Evolutionary conservation across 2,797 vertebrate species (phyloP).

Genomic region (Megalops cyprinoides): DNA sequence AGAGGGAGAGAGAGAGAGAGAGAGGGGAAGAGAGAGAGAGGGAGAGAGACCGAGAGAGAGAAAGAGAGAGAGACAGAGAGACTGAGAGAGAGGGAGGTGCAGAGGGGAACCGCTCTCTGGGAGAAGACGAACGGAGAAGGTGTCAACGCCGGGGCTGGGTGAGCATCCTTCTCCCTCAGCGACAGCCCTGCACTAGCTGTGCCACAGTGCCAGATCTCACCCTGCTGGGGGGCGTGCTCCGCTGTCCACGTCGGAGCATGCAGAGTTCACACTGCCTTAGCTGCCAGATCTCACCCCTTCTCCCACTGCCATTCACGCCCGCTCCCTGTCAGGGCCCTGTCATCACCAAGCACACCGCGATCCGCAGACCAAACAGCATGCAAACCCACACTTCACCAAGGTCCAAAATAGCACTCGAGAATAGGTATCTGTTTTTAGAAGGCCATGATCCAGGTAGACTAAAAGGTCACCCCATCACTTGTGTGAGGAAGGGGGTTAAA

Average conservation of each 20-base stretch:
- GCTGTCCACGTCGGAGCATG: not conserved
- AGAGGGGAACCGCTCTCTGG: not conserved
- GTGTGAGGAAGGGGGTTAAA: not conserved
- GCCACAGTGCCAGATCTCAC: not conserved
- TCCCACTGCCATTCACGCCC: not conserved
- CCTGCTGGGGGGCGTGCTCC: too few relatives aligned
- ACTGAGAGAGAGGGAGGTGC: not conserved
- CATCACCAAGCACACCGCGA: not conserved
- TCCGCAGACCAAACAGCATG: not conserved
- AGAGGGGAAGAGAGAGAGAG: not conserved
- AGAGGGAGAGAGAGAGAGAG: too few relatives aligned
- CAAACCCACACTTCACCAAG: not conserved
- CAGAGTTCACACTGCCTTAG: not conserved
- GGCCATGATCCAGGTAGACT: slow-evolving; percentile 40
- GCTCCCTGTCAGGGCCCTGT: not conserved
- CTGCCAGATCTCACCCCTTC: slow-evolving; percentile 3
- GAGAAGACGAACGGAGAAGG: not conserved
- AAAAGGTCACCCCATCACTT: slow-evolving; percentile 4
- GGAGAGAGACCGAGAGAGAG: not conserved
- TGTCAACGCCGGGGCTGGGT: not conserved
- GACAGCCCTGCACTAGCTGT: not conserved
- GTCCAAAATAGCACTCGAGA: slow-evolving; percentile 38
- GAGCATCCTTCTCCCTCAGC: not conserved
- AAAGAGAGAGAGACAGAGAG: too few relatives aligned
- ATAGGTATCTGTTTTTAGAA: slow-evolving; percentile 40